Evolutionary conservation across 2,888 invertebrate species (phyloP).

Genomic region (Lepidochitona cinerea): DNA sequence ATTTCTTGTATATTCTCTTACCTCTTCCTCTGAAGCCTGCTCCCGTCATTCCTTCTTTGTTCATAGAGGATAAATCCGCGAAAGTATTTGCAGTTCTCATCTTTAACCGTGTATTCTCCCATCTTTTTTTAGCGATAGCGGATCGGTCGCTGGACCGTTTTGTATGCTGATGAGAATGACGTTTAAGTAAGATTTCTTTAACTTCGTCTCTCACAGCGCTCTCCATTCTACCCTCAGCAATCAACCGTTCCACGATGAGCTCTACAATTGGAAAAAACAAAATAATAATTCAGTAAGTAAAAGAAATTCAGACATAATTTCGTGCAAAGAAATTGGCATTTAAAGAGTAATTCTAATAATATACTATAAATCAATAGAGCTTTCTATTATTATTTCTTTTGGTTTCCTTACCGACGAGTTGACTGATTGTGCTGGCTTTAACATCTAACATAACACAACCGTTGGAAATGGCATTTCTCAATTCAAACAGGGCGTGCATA

Average conservation of each 20-base stretch:
- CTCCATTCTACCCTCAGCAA: conserved; percentile 39
- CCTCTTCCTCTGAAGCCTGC: background rate
- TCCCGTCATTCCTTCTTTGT: background rate
- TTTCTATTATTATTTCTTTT: background rate
- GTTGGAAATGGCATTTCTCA: conserved; percentile 90
- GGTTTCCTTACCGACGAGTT: conserved; percentile 26
- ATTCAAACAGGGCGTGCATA: conserved; percentile 94
- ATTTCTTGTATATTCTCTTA: background rate
- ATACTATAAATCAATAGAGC: too few species aligned
- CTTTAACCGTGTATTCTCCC: background rate
- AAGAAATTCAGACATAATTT: too few species aligned
- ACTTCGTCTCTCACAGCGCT: conserved; percentile 76
- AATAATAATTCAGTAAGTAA: background rate
- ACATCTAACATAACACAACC: conserved; percentile 94
- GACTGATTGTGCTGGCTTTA: conserved; percentile 87
- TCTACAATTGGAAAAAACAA: conserved; percentile 31
- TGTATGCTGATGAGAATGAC: conserved; percentile 95
- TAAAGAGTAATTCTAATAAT: too few species aligned
- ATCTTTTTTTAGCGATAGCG: background rate
- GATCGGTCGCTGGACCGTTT: conserved; percentile 51
- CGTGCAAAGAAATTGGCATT: too few species aligned
- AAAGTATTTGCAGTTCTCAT: background rate
- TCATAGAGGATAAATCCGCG: background rate
- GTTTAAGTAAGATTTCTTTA: conserved; percentile 86
- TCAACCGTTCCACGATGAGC: conserved; percentile 47